A percentile compares a stretch with the other conserved stretches of the same genome.
These are phyloP conservation scores for Lipotes vexillifer DNA, from an alignment of 2,113 vertebrate genomes.

Conservation along the genomic window DNA sequence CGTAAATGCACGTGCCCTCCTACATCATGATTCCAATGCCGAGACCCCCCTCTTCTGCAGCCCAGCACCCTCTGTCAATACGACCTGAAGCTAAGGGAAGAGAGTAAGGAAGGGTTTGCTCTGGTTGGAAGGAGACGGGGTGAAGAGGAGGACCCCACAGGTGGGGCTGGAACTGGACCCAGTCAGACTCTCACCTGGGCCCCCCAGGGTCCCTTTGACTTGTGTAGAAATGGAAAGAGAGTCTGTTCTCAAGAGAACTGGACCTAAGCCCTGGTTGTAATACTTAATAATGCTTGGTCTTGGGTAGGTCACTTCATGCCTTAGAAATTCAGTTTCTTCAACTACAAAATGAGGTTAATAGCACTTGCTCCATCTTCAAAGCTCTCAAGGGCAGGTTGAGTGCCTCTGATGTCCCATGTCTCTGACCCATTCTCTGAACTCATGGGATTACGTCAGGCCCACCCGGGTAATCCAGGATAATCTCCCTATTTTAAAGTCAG, in stretches of 20 bases:
- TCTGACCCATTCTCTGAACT: neutral
- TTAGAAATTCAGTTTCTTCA: neutral
- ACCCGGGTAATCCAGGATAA: neutral
- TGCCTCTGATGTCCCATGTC: fast-evolving
- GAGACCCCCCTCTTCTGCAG: neutral
- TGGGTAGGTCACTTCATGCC: neutral
- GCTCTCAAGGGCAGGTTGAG: no score
- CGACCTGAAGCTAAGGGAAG: neutral
- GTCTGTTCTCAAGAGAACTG: neutral
- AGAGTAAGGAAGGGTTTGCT: neutral
- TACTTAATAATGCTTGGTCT: neutral
- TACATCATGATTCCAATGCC: neutral
- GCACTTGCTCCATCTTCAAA: neutral
- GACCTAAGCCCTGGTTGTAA: neutral
- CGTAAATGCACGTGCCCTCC: neutral
- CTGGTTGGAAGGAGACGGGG: neutral
- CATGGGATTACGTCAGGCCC: fast-evolving
- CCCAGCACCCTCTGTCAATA: neutral
- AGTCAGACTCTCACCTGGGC: neutral
- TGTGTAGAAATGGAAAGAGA: neutral
- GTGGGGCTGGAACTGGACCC: neutral
- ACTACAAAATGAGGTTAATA: neutral
- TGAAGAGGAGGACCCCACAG: neutral
- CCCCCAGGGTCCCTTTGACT: fast-evolving
- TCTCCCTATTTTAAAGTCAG: neutral